Conservation (phyloP, 2,888 invertebrate species). For the Lamellibrachia columna region DNA sequence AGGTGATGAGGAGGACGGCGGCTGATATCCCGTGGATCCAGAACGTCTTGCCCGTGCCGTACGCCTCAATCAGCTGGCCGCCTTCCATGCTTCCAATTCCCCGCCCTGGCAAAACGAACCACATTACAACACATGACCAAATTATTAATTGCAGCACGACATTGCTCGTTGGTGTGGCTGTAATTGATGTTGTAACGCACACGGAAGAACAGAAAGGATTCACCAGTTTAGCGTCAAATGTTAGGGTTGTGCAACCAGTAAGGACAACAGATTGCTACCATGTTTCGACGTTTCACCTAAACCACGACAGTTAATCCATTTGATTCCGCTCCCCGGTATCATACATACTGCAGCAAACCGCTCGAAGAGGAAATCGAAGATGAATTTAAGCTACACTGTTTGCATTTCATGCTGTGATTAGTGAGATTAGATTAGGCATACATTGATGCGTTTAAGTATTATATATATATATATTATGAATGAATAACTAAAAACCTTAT, state of each 20-base stretch:
- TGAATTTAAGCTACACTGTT: no score
- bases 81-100: conserved; percentile 16
- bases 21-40: conserved; percentile 6
- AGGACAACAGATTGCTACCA: neutral
- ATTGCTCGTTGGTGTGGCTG: neutral
- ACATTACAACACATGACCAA: neutral
- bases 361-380: no score
- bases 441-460: no score
- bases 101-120: neutral
- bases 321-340: no score
- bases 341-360: no score
- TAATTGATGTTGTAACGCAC: neutral
- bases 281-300: no score
- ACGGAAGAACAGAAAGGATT: neutral
- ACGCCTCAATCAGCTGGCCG: neutral
- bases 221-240: neutral
- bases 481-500: no score
- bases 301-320: no score
- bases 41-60: conserved; percentile 6
- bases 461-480: no score
- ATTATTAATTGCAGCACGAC: neutral
- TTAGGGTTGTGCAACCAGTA: neutral
- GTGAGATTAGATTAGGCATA: no score
- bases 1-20: neutral
- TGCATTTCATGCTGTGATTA: no score